A percentile compares a stretch with the other conserved stretches of the same genome.
These are phyloP conservation scores for Drosophila bifasciata DNA, from an alignment of 1,140 invertebrate species.

Conservation along the genomic window DNA sequence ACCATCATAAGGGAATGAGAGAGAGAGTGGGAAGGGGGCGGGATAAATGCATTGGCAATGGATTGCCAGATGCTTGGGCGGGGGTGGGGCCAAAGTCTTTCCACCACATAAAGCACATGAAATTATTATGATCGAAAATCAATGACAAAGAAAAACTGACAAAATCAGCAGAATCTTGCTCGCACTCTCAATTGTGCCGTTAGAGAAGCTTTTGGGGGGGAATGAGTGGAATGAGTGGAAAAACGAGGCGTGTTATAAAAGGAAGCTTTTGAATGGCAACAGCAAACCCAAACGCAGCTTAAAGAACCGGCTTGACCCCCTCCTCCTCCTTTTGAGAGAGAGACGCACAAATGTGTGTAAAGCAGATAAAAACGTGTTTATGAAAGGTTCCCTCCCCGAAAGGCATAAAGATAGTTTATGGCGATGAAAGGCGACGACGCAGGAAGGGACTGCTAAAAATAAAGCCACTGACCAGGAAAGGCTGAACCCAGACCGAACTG, in stretches of 20 bases:
- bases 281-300: conserved; percentile 21
- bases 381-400: conserved; percentile 65
- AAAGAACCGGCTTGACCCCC: conserved; percentile 46
- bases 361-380: conserved; percentile 77
- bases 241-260: conserved; percentile 1
- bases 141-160: conserved; percentile 79
- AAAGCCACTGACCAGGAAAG: conserved; percentile 44
- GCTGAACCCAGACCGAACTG: background rate
- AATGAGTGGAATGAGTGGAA: background rate
- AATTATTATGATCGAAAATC: conserved; percentile 80
- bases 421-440: conserved; percentile 46
- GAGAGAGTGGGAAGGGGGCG: background rate
- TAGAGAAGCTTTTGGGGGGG: background rate
- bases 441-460: conserved; percentile 30
- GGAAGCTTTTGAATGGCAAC: conserved; percentile 19
- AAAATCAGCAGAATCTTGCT: conserved; percentile 64
- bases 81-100: conserved; percentile 20
- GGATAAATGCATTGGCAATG: conserved; percentile 63
- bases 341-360: conserved; percentile 74
- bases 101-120: conserved; percentile 74
- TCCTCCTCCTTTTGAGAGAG: conserved; percentile 7
- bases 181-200: conserved; percentile 27
- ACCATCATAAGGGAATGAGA: too few species aligned
- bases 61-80: conserved; percentile 51
- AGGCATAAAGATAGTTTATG: conserved; percentile 71